Evolutionary conservation across 1,140 invertebrate genomes (phyloP).

Genomic region (Drosophila lowei): DNA sequence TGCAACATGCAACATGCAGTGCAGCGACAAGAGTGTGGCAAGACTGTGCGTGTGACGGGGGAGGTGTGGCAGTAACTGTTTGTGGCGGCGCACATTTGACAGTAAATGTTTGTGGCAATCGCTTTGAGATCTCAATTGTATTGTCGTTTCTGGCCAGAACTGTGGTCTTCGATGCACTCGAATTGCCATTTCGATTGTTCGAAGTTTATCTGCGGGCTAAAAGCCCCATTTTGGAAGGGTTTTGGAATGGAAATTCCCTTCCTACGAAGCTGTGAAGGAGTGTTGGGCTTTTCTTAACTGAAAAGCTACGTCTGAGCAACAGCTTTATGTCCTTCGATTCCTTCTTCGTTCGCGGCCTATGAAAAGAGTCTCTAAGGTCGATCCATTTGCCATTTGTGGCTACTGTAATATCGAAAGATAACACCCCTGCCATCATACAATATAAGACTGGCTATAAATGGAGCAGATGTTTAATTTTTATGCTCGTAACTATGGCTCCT

Average conservation of each 20-base stretch:
- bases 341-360: too few species aligned
- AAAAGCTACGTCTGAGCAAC: too few species aligned
- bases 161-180: conserved; percentile 5
- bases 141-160: conserved; percentile 26
- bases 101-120: conserved; percentile 35
- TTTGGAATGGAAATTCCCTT: too few species aligned
- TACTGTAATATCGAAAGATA: background rate
- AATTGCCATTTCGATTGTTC: background rate
- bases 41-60: background rate
- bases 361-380: too few species aligned
- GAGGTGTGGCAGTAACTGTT: conserved; percentile 3
- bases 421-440: too few species aligned
- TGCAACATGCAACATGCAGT: background rate
- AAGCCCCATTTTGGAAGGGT: too few species aligned
- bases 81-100: conserved; percentile 7
- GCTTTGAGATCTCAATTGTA: conserved; percentile 37
- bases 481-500: background rate
- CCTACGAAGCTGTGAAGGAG: too few species aligned
- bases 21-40: background rate
- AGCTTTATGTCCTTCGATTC: too few species aligned
- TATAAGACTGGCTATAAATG: background rate
- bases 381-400: background rate
- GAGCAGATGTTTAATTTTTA: conserved; percentile 11
- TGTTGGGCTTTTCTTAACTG: too few species aligned
- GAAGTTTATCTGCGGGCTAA: too few species aligned